Base-by-base conservation (phyloP, 2,797 vertebrate species). In the Poecile montanus region DNA sequence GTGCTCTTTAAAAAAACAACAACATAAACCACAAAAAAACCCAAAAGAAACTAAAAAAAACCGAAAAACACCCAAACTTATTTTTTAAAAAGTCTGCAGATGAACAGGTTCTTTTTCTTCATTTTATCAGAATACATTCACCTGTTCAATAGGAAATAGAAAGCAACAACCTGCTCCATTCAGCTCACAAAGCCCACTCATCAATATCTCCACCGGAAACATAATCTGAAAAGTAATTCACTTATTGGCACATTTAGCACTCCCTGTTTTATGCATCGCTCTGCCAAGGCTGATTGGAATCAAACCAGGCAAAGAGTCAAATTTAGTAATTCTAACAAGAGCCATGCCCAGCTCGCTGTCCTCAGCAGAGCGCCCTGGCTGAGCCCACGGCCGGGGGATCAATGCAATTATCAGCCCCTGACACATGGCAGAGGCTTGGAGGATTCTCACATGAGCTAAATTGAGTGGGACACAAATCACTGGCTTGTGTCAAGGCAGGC, bases 391-490 rank as follows among this genome's bases (percentile, higher is more conserved):
- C 93, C 61, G 75, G 85, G 78, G 82, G 91, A 97, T 97, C 93
- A 97, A 90, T 97, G 94, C 88, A 96, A 86, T 97, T 97, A 97
- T 97, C 97, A 97, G 90, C 91, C 90, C 61, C 78, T 91, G 94
- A 95, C 92, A 95, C 95, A 88, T n/a, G 86, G 94, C 40, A 95
- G 88, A 80, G 56, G 76, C 77, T 66, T 27, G 71, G 75, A 94
- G 82, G 68, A 50, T 88, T 95, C 95, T 83, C 95, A 84, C 94
- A 93, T 68, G 81, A 97, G 85, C 86, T 94, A 85, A 97, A 97
- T 97, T 92, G 95, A 88, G 94, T 13, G 77, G 91, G 95, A 97
- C 93, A 95, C 91, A 96, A 97, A 97, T 97, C 96, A 97, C 66
- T 96, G 95, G 53, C 86, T 96, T 72, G 85, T 90, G 95, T 95